These are phyloP conservation scores for Semnornis frantzii DNA, from an alignment of 2,113 vertebrate genomes.

Conservation along the genomic window DNA sequence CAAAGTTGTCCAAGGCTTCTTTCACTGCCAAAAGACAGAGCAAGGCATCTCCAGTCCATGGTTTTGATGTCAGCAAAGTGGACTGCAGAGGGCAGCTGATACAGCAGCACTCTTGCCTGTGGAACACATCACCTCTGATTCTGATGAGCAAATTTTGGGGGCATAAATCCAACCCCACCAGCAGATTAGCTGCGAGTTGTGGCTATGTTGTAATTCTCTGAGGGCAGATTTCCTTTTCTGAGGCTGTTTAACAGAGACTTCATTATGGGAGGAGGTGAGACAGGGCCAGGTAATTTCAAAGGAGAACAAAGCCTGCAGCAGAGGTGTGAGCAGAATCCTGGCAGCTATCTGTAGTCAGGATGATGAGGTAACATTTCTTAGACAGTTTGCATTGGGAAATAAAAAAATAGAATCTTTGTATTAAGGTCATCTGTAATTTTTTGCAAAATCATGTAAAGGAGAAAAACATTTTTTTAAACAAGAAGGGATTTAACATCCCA, in stretches of 20 bases:
- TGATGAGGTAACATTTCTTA: background rate
- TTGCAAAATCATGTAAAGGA: background rate
- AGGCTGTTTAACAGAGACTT: constrained; percentile 4
- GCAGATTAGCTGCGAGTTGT: background rate
- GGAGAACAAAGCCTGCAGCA: constrained; percentile 12
- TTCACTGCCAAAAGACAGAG: background rate
- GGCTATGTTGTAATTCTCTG: background rate
- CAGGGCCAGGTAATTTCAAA: constrained; percentile 5
- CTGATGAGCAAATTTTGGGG: background rate
- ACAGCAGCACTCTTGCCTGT: background rate
- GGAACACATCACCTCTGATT: background rate
- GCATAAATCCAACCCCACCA: background rate
- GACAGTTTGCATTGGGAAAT: background rate
- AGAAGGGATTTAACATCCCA: background rate
- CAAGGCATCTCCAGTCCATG: background rate
- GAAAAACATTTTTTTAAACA: background rate
- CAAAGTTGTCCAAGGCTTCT: background rate
- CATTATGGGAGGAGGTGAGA: background rate
- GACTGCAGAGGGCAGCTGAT: background rate
- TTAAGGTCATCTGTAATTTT: background rate
- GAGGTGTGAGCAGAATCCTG: constrained; percentile 20
- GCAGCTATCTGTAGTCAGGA: background rate
- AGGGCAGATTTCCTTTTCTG: background rate
- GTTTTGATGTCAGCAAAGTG: background rate
- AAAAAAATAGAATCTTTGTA: background rate